Percentiles rank a stretch among this genome's conserved stretches.
phyloP scores from a whole-genome alignment of 2,888 invertebrate genomes.

The Pseudococcus jackbeardsleyi region DNA sequence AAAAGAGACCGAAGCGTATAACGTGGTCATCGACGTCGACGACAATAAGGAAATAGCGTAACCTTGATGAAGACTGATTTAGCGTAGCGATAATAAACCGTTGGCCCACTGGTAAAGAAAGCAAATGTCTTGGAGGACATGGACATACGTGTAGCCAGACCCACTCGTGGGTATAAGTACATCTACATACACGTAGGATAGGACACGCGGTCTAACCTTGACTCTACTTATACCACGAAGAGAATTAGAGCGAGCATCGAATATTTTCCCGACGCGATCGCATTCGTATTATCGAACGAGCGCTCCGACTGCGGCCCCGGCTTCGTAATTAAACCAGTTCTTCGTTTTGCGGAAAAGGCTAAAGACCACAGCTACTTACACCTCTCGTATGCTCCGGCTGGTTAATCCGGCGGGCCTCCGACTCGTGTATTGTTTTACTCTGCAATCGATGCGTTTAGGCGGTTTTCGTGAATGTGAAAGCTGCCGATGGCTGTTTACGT shows the following conservation, averaged over 20 bases:
- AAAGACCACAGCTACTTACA: background rate
- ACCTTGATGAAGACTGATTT: conserved; percentile 54
- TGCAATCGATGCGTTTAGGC: background rate
- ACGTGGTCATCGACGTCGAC: background rate
- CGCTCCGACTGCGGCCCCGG: background rate
- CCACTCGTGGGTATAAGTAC: background rate
- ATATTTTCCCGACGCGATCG: conserved; percentile 35
- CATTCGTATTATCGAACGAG: conserved; percentile 12
- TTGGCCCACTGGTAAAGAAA: conserved; percentile 60
- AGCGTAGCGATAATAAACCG: conserved; percentile 43
- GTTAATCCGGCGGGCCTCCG: background rate
- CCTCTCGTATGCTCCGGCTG: background rate
- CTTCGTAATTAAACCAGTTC: conserved; percentile 33
- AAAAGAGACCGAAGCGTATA: background rate
- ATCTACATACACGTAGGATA: background rate
- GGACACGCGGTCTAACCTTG: conserved; percentile 49
- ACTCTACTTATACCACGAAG: conserved; percentile 32
- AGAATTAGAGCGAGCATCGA: conserved; percentile 60
- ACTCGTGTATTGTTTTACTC: background rate
- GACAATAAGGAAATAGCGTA: conserved; percentile 52
- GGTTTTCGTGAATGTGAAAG: background rate
- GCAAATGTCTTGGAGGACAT: conserved; percentile 39
- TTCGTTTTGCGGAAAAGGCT: conserved; percentile 42
- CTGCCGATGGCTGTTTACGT: background rate
- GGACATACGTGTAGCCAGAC: background rate